These are phyloP conservation scores for Pantala flavescens DNA, from an alignment of 1,140 invertebrate species.

Conservation along the genomic window DNA sequence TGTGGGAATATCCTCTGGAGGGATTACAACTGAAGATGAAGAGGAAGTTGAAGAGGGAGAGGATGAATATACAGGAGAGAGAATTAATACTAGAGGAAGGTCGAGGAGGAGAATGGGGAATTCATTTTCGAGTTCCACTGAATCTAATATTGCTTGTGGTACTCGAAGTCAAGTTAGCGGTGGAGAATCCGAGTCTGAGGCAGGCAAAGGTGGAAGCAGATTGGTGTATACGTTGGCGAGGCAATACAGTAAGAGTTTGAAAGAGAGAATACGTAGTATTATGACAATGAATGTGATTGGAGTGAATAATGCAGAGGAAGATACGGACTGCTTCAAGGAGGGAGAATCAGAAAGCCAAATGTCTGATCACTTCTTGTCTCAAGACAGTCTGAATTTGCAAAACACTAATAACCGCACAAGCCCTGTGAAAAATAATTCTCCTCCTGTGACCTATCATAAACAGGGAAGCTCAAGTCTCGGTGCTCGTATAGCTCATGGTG, in stretches of 20 bases:
- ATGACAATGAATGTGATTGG: slow-evolving; percentile 22
- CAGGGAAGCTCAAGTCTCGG: slow-evolving; percentile 72
- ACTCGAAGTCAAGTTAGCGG: slow-evolving; percentile 18
- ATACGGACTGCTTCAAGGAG: slow-evolving; percentile 32
- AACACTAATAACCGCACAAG: not conserved
- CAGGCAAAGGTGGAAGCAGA: slow-evolving; percentile 20
- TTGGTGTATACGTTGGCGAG: slow-evolving; percentile 29
- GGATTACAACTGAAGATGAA: slow-evolving; percentile 13
- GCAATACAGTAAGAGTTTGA: slow-evolving; percentile 33
- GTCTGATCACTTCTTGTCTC: not conserved
- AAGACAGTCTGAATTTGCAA: not conserved
- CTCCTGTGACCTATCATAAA: slow-evolving; percentile 42
- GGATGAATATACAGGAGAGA: slow-evolving; percentile 17
- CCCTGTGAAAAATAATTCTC: not conserved
- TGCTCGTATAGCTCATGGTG: slow-evolving; percentile 64
- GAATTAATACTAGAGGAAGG: slow-evolving; percentile 14
- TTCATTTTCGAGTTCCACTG: not conserved
- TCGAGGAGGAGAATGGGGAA: not conserved
- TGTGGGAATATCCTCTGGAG: slow-evolving; percentile 21
- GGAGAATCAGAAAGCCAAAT: slow-evolving; percentile 32
- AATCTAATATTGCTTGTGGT: not conserved
- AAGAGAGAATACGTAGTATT: slow-evolving; percentile 30
- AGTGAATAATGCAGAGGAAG: slow-evolving; percentile 21
- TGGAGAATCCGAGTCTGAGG: slow-evolving; percentile 12
- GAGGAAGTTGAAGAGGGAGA: not conserved